Percentiles rank a stretch among this genome's conserved stretches.
Evolutionary conservation across 2,797 vertebrate species (phyloP).

Genomic region (Rhincodon typus): DNA sequence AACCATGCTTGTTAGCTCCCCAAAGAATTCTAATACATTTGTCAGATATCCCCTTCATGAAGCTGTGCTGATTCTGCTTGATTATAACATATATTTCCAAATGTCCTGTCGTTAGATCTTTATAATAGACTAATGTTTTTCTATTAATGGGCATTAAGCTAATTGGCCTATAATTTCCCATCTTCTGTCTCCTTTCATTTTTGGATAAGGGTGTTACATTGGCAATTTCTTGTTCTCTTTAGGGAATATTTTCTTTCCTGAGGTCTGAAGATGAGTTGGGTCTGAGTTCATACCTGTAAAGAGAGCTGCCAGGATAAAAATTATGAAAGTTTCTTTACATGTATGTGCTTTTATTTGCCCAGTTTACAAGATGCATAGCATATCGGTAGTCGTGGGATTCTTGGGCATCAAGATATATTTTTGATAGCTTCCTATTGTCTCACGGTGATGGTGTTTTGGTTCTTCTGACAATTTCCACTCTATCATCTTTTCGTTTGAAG

Average conservation of each 20-base stretch:
- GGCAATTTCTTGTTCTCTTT: not conserved
- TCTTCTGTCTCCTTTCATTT: not conserved
- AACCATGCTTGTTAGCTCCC: too few species aligned
- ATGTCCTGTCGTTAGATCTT: too few species aligned
- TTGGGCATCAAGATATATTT: not conserved
- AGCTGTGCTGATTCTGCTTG: too few species aligned
- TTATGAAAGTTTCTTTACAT: not conserved
- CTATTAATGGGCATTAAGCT: too few species aligned
- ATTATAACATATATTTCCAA: too few species aligned
- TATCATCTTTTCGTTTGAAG: not conserved
- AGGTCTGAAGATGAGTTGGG: not conserved
- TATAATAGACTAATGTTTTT: too few species aligned
- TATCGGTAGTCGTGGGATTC: not conserved
- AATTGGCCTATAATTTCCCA: too few species aligned
- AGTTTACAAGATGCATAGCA: not conserved
- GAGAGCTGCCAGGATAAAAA: not conserved
- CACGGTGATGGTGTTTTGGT: not conserved
- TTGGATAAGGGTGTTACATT: not conserved
- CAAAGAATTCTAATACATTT: too few species aligned
- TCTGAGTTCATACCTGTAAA: not conserved
- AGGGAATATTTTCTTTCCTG: not conserved
- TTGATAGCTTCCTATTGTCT: not conserved
- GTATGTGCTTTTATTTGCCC: not conserved
- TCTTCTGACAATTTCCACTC: not conserved
- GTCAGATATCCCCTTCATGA: too few species aligned